Conservation (phyloP, 2,888 invertebrate species). For the Hydropsyche betteni region DNA sequence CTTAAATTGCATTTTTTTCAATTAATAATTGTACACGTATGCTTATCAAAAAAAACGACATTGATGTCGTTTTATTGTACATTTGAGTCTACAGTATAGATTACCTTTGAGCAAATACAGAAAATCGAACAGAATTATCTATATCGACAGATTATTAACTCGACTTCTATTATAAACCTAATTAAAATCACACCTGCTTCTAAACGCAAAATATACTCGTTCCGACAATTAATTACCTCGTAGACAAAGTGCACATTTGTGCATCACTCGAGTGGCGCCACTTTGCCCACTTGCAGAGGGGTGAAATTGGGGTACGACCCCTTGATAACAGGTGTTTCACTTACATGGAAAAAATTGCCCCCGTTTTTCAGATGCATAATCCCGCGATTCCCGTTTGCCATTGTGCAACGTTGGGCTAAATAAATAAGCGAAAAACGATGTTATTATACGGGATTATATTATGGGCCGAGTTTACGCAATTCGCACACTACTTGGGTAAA, state of each 20-base stretch:
- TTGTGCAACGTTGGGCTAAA: neutral
- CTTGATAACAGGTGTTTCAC: slow-evolving; percentile 32
- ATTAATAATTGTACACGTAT: no score
- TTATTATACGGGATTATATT: neutral
- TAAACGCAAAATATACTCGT: no score
- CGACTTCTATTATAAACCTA: no score
- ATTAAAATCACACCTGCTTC: no score
- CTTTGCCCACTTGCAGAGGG: slow-evolving; percentile 2
- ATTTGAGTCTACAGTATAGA: no score
- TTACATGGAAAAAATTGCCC: slow-evolving; percentile 18
- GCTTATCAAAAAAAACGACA: no score
- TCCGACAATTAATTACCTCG: no score
- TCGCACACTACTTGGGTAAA: neutral
- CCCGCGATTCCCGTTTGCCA: slow-evolving; percentile 22
- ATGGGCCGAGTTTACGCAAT: slow-evolving; percentile 5
- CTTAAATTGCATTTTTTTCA: no score
- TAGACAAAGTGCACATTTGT: neutral
- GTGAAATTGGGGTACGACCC: slow-evolving; percentile 1
- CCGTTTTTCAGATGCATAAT: slow-evolving; percentile 33
- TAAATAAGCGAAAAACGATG: slow-evolving; percentile 10
- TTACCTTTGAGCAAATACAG: no score
- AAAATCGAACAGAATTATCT: no score
- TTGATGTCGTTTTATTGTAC: no score
- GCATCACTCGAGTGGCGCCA: slow-evolving; percentile 19
- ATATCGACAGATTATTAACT: no score